A percentile compares a stretch with the other conserved stretches of the same genome.
phyloP scores from a whole-genome alignment of 2,113 vertebrate species.

The Phrynosoma platyrhinos region DNA sequence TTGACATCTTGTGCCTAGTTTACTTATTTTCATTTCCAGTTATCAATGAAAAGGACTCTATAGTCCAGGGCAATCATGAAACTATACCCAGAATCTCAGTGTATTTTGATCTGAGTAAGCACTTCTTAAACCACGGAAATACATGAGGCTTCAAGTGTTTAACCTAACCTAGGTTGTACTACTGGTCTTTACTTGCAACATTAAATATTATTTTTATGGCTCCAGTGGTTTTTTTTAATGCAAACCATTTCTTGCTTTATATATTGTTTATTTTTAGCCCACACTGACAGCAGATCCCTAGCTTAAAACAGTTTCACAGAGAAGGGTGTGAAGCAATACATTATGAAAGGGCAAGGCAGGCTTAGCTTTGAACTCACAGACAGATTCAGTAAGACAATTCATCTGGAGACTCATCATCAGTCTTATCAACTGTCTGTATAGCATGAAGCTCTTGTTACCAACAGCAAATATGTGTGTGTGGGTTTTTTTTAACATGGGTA shows the following conservation, averaged over 20 bases:
- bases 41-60: slow-evolving; percentile 3
- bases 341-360: background rate
- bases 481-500: background rate
- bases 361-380: background rate
- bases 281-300: background rate
- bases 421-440: background rate
- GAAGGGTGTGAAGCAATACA: background rate
- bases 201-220: background rate
- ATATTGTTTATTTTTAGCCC: background rate
- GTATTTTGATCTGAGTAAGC: background rate
- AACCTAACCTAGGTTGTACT: background rate
- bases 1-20: slow-evolving; percentile 1
- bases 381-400: background rate
- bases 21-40: background rate
- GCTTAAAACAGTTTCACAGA: background rate
- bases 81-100: background rate
- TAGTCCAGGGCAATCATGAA: slow-evolving; percentile 16
- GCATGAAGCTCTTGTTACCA: background rate
- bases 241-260: background rate
- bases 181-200: background rate
- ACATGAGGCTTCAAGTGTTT: background rate
- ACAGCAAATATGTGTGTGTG: background rate
- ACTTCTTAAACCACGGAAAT: background rate
- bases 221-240: background rate
- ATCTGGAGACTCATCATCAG: background rate